These are phyloP conservation scores for Xiphydria camelus DNA, from an alignment of 2,888 invertebrate species.

Conservation along the genomic window DNA sequence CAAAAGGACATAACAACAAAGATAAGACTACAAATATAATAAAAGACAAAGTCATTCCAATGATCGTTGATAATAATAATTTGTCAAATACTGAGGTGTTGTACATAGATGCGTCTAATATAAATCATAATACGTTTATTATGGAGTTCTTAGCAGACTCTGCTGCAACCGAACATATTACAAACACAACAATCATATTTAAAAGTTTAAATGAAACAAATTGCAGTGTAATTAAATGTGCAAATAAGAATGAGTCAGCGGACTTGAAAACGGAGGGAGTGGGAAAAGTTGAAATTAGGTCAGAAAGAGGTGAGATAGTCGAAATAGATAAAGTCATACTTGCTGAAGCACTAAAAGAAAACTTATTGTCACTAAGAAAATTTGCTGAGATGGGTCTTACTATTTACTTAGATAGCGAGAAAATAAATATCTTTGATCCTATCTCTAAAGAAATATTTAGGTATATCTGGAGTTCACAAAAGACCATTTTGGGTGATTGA, in stretches of 20 bases:
- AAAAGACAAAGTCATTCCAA: too few relatives aligned
- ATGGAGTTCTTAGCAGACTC: conserved; percentile 16
- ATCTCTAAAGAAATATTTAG: background rate
- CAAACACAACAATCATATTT: conserved; percentile 11
- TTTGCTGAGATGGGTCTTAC: conserved; percentile 11
- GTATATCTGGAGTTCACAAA: background rate
- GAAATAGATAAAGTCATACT: conserved; percentile 11
- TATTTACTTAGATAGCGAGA: conserved; percentile 3
- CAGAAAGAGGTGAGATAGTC: background rate
- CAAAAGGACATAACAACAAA: too few relatives aligned
- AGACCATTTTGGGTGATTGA: background rate
- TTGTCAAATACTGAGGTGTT: too few relatives aligned
- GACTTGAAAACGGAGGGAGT: conserved; percentile 12
- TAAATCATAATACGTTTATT: background rate
- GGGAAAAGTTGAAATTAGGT: conserved; percentile 6
- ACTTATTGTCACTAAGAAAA: conserved; percentile 11
- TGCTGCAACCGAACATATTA: conserved; percentile 13
- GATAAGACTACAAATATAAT: too few relatives aligned
- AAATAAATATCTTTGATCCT: background rate
- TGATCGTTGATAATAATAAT: too few relatives aligned
- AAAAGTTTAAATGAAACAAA: conserved; percentile 2
- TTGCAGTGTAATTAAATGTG: conserved; percentile 3
- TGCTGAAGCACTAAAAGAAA: conserved; percentile 11
- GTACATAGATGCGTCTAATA: background rate
- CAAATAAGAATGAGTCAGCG: conserved; percentile 7